Percentiles rank a stretch among this genome's conserved stretches.
These are phyloP conservation scores for Cinara cedri DNA, from an alignment of 2,888 invertebrate genomes.

Conservation along the genomic window DNA sequence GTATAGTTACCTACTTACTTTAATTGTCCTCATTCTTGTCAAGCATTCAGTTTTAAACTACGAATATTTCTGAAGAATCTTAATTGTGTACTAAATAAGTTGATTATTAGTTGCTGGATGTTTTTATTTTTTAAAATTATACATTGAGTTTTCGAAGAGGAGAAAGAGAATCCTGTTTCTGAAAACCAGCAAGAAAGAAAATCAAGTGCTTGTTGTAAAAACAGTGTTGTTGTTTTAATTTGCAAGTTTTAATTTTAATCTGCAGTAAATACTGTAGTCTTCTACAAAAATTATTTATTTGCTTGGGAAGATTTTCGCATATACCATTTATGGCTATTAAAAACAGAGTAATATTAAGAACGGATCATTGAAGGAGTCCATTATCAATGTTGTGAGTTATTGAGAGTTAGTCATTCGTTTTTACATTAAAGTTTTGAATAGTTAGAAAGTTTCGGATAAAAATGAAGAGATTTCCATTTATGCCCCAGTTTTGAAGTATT, in stretches of 20 bases:
- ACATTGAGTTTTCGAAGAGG: not conserved
- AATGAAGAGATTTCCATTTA: too few relatives aligned
- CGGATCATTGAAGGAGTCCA: not conserved
- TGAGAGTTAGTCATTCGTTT: too few relatives aligned
- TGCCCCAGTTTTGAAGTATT: too few relatives aligned
- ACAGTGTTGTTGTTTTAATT: not conserved
- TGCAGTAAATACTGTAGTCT: not conserved
- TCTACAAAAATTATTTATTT: not conserved
- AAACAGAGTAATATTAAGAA: not conserved
- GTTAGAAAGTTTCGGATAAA: too few relatives aligned
- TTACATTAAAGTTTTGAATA: too few relatives aligned
- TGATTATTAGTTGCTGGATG: not conserved
- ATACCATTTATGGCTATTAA: not conserved
- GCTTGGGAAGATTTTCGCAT: not conserved
- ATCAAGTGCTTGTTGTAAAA: not conserved
- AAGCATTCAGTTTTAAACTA: too few relatives aligned
- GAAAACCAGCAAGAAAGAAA: not conserved
- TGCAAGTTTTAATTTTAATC: too few relatives aligned
- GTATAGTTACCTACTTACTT: too few relatives aligned
- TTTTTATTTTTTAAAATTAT: not conserved
- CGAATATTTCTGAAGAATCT: too few relatives aligned
- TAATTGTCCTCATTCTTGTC: too few relatives aligned
- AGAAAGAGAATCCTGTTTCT: not conserved
- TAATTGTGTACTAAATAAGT: too few relatives aligned
- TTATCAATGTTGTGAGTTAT: too few relatives aligned